A percentile compares a stretch with the other conserved stretches of the same genome.
Evolutionary conservation across 2,797 vertebrate genomes (phyloP).

Genomic region (Enteromius unitaeniatus): DNA sequence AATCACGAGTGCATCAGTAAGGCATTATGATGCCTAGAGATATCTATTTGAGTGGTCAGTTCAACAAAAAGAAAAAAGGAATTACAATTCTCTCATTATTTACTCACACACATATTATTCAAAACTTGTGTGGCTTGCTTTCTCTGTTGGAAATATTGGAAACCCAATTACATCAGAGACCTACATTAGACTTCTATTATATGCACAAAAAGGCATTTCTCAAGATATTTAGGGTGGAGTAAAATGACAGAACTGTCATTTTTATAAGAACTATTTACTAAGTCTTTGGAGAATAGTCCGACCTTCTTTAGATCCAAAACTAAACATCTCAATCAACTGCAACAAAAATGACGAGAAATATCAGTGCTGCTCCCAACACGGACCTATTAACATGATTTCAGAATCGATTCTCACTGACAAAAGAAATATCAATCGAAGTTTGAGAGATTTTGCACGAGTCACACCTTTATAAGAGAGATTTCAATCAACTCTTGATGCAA

Average conservation of each 20-base stretch:
- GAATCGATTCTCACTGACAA: not conserved
- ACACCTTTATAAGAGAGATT: not conserved
- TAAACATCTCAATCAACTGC: not conserved
- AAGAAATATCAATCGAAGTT: not conserved
- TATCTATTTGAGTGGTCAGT: constrained; percentile 26
- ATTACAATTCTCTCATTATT: not conserved
- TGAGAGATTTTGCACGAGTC: constrained; percentile 16
- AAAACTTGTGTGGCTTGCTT: not conserved
- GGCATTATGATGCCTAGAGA: not conserved
- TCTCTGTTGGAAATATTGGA: not conserved
- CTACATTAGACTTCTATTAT: not conserved
- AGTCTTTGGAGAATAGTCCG: constrained; percentile 11
- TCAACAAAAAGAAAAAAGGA: not conserved
- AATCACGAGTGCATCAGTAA: constrained; percentile 26
- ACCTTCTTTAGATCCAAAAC: not conserved
- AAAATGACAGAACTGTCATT: not conserved
- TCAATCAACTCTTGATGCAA: constrained; percentile 47
- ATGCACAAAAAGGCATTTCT: not conserved
- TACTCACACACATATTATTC: not conserved
- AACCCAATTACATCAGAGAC: not conserved
- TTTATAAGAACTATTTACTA: not conserved
- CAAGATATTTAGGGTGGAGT: not conserved
- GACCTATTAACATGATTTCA: not conserved
- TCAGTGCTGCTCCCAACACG: not conserved
- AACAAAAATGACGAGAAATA: not conserved